phyloP scores from a whole-genome alignment of 2,888 invertebrate species.

The Philaethria dido region DNA sequence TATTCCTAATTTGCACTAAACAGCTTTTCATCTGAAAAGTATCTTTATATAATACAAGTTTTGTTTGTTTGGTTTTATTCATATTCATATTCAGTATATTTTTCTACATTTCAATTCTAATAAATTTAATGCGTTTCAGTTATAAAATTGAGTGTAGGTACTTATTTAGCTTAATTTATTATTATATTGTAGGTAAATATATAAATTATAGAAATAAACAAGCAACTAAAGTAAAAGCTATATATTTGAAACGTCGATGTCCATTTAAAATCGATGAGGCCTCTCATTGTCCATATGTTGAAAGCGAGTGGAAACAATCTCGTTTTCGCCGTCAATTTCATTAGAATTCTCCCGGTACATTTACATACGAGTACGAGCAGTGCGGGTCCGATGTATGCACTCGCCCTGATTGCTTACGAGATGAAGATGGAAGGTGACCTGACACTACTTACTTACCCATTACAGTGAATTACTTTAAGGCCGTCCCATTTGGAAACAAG shows the following conservation, averaged over 20 bases:
- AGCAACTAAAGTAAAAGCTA: background rate
- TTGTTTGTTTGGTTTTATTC: no score
- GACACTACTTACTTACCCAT: constrained; percentile 45
- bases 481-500: background rate
- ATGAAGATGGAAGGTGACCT: constrained; percentile 47
- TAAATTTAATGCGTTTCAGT: no score
- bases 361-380: constrained; percentile 60
- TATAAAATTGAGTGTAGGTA: no score
- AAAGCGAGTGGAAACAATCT: constrained; percentile 50
- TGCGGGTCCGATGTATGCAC: constrained; percentile 55
- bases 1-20: constrained; percentile 13
- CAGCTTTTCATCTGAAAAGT: background rate
- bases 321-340: constrained; percentile 71
- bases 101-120: no score
- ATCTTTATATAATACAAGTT: no score
- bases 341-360: constrained; percentile 68
- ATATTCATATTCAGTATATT: no score
- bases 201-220: background rate
- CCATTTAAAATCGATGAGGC: constrained; percentile 34
- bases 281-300: constrained; percentile 23
- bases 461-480: constrained; percentile 15
- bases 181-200: no score
- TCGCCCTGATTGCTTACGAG: constrained; percentile 64
- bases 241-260: background rate
- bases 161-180: no score